phyloP scores from a whole-genome alignment of 2,888 invertebrate species.

The Cyrtodaria siliqua region DNA sequence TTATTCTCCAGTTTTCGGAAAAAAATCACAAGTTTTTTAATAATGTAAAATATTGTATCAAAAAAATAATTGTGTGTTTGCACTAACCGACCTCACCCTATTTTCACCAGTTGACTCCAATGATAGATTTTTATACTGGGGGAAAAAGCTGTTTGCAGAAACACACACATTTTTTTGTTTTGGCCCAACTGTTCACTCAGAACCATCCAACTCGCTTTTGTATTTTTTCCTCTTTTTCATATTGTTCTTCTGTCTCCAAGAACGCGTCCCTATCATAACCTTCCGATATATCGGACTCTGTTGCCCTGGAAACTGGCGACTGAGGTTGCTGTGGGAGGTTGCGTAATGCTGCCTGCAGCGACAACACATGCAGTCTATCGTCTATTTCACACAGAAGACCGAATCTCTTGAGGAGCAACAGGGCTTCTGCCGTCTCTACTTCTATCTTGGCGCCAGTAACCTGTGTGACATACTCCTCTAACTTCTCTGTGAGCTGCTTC shows the following conservation, averaged over 20 bases:
- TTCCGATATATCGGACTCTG: slow-evolving; percentile 79
- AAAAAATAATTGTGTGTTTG: too few relatives aligned
- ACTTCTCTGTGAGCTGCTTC: slow-evolving; percentile 69
- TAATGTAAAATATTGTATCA: too few relatives aligned
- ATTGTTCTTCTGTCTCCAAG: slow-evolving; percentile 79
- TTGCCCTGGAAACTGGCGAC: slow-evolving; percentile 74
- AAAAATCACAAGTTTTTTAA: too few relatives aligned
- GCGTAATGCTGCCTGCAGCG: slow-evolving; percentile 78
- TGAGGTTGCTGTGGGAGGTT: slow-evolving; percentile 80
- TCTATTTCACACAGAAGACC: slow-evolving; percentile 77
- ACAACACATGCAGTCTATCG: slow-evolving; percentile 79
- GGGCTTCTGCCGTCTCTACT: slow-evolving; percentile 79
- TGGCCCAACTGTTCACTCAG: too few relatives aligned
- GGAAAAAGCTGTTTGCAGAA: too few relatives aligned
- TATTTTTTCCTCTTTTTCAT: slow-evolving; percentile 76
- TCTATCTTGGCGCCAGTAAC: slow-evolving; percentile 76
- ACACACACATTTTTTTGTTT: too few relatives aligned
- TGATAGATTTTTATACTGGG: too few relatives aligned
- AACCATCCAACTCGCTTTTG: slow-evolving; percentile 79
- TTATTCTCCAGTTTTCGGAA: too few relatives aligned
- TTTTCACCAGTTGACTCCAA: too few relatives aligned
- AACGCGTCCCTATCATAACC: slow-evolving; percentile 83
- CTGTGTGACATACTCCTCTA: slow-evolving; percentile 79
- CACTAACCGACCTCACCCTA: too few relatives aligned
- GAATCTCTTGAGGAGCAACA: slow-evolving; percentile 74